These are phyloP conservation scores for Salvelinus alpinus DNA, from an alignment of 2,113 vertebrate genomes.

Conservation along the genomic window DNA sequence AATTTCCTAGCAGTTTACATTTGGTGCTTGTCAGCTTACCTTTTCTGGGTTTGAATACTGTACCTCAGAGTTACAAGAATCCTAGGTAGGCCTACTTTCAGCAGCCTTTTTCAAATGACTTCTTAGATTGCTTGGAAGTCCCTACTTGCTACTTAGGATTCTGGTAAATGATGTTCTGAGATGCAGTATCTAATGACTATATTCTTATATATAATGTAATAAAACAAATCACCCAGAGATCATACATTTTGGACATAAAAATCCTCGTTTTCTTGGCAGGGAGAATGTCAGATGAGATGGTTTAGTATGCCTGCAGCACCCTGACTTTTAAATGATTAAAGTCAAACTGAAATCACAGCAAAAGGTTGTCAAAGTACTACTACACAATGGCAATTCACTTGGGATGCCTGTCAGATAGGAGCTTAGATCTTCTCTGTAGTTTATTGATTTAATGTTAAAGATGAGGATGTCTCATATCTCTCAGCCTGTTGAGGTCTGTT, in stretches of 20 bases:
- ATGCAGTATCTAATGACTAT: not conserved
- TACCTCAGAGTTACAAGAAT: not conserved
- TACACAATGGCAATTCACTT: not conserved
- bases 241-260: conserved; percentile 21
- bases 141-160: not conserved
- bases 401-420: too few relatives aligned
- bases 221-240: not conserved
- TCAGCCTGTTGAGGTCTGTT: not conserved
- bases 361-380: not conserved
- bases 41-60: not conserved
- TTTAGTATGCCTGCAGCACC: conserved; percentile 9
- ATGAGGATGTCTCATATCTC: not conserved
- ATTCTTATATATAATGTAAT: not conserved
- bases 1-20: not conserved
- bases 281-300: conserved; percentile 25
- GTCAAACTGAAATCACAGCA: not conserved
- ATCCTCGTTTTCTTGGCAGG: conserved; percentile 1
- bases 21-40: not conserved
- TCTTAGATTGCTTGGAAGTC: not conserved
- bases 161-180: not conserved
- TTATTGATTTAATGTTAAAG: not conserved
- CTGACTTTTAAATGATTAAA: not conserved
- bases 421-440: too few relatives aligned
- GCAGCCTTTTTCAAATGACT: not conserved
- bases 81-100: not conserved